Evolutionary conservation across 2,113 vertebrate species (phyloP).

Genomic region (Pteropus alecto): DNA sequence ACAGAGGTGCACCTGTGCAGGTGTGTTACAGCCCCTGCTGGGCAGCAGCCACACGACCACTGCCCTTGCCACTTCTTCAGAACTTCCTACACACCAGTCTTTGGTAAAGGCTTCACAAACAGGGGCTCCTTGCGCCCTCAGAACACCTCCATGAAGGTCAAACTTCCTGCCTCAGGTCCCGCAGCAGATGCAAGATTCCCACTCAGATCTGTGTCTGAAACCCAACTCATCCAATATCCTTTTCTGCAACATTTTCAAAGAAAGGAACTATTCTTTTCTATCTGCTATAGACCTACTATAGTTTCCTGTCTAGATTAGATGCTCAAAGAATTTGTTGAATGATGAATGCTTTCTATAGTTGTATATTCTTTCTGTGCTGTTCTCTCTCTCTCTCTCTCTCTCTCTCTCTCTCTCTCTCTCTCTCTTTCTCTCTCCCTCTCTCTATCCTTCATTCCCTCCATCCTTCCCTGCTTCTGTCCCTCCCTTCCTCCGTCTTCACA

Average conservation of each 20-base stretch:
- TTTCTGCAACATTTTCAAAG: not conserved
- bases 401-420: too few species aligned
- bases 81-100: rapidly evolving
- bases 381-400: not conserved
- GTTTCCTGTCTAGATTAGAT: not conserved
- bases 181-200: not conserved
- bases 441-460: too few species aligned
- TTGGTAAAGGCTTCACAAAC: not conserved
- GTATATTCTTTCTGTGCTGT: not conserved
- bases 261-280: rapidly evolving
- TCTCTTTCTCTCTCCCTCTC: too few species aligned
- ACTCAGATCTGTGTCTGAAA: too few species aligned
- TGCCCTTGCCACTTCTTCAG: rapidly evolving
- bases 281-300: too few species aligned
- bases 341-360: not conserved
- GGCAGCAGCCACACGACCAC: rapidly evolving
- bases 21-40: rapidly evolving
- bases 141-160: rapidly evolving
- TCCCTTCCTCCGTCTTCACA: not conserved
- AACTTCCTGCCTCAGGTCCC: not conserved
- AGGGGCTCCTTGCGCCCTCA: rapidly evolving
- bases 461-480: not conserved
- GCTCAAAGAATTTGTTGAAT: not conserved
- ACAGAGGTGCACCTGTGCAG: rapidly evolving
- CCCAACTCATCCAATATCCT: rapidly evolving